Conservation (phyloP, 2,797 vertebrate genomes). For the Nannoperca obscura region DNA sequence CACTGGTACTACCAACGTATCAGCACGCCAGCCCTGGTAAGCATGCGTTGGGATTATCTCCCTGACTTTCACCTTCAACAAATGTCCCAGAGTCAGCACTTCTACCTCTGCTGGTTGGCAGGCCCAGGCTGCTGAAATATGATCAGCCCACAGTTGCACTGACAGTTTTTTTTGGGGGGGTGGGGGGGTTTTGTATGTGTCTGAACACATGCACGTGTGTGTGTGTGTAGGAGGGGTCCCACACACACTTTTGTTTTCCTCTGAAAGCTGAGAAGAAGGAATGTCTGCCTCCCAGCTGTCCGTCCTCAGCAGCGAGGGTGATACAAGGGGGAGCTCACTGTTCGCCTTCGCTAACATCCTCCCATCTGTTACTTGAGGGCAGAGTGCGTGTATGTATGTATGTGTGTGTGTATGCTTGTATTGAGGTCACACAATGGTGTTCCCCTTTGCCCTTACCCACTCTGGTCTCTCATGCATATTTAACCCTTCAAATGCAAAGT, state of each 20-base stretch:
- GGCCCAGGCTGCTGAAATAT: constrained; percentile 67
- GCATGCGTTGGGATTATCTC: constrained; percentile 55
- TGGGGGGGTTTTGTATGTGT: constrained; percentile 25
- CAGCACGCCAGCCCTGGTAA: constrained; percentile 29
- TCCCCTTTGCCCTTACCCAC: constrained; percentile 38
- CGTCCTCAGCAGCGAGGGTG: constrained; percentile 72
- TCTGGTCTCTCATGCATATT: constrained; percentile 78
- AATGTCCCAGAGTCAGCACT: constrained; percentile 59
- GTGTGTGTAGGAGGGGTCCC: constrained; percentile 74
- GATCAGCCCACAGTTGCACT: constrained; percentile 72
- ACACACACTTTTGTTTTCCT: constrained; percentile 80
- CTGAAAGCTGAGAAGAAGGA: constrained; percentile 83
- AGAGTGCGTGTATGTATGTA: constrained; percentile 32
- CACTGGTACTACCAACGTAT: constrained; percentile 18
- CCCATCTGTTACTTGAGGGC: constrained; percentile 76
- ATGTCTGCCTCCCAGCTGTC: constrained; percentile 87
- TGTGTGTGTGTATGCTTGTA: constrained; percentile 53
- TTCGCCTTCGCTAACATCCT: constrained; percentile 67
- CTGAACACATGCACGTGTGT: constrained; percentile 71
- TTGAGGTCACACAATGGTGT: constrained; percentile 74
- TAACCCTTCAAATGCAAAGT: constrained; percentile 81
- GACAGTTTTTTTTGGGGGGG: constrained; percentile 60
- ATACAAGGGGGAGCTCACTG: constrained; percentile 64
- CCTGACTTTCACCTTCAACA: constrained; percentile 76
- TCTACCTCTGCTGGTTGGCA: constrained; percentile 47